Percentiles rank a stretch among this genome's conserved stretches.
Conservation (phyloP, 2,797 vertebrate species). For the Rhadinocentrus ornatus region DNA sequence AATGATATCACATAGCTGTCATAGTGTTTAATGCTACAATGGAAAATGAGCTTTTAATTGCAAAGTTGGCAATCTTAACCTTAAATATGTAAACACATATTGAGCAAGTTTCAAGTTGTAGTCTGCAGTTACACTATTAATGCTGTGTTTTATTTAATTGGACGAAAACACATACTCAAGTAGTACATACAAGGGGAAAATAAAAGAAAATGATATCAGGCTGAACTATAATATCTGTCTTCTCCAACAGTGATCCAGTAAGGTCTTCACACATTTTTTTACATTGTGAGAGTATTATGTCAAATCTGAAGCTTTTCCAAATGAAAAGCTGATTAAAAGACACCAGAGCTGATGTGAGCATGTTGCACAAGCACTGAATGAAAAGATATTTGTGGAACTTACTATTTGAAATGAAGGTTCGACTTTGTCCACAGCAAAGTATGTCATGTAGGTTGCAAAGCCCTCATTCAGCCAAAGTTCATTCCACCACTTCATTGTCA, state of each 20-base stretch:
- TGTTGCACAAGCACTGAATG: not conserved
- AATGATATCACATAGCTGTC: not conserved
- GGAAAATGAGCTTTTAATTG: not conserved
- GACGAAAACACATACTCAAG: too few relatives aligned
- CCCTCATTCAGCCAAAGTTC: conserved; percentile 85
- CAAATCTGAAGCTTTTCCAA: not conserved
- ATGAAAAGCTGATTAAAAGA: not conserved
- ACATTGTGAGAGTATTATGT: not conserved
- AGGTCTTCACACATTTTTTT: too few relatives aligned
- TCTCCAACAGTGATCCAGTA: too few relatives aligned
- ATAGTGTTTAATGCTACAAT: not conserved
- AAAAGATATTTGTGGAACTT: conserved; percentile 13
- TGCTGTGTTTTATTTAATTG: not conserved
- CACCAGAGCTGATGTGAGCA: too few relatives aligned
- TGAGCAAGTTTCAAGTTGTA: not conserved
- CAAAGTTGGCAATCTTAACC: not conserved
- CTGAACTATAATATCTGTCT: too few relatives aligned
- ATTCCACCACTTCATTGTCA: conserved; percentile 88
- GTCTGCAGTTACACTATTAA: not conserved
- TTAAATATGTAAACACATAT: not conserved
- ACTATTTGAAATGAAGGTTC: conserved; percentile 75
- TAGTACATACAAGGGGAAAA: too few relatives aligned
- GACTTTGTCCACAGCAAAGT: conserved; percentile 53
- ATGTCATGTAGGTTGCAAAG: conserved; percentile 77
- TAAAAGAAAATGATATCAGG: too few relatives aligned